These are phyloP conservation scores for Dipodomys spectabilis DNA, from an alignment of 2,113 vertebrate species.

Conservation along the genomic window DNA sequence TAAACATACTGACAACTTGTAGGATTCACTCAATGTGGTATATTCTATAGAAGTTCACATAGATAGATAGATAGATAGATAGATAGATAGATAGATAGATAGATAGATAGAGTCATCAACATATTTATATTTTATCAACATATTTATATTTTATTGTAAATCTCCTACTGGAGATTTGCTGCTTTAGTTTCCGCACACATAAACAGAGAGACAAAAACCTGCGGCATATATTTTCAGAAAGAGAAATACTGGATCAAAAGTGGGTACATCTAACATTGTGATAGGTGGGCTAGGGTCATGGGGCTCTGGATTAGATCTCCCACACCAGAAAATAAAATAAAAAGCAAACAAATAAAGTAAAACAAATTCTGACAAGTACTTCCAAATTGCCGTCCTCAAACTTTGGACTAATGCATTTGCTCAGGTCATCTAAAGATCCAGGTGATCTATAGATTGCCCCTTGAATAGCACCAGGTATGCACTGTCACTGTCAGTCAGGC, in stretches of 20 bases:
- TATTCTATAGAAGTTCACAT: not conserved
- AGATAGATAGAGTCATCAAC: no score
- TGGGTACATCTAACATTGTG: not conserved
- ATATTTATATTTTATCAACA: no score
- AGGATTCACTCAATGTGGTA: not conserved
- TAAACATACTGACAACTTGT: not conserved
- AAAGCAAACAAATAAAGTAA: not conserved
- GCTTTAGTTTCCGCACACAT: not conserved
- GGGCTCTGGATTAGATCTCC: not conserved
- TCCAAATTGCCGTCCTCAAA: not conserved
- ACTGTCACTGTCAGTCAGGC: not conserved
- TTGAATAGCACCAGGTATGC: not conserved
- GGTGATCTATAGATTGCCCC: not conserved
- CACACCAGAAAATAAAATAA: not conserved
- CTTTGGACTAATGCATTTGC: not conserved
- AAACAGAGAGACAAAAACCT: not conserved
- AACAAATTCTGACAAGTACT: not conserved
- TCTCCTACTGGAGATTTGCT: not conserved
- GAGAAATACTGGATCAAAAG: not conserved
- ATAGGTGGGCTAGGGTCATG: not conserved
- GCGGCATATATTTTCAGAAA: not conserved
- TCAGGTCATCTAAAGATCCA: not conserved
- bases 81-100: no score
- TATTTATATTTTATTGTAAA: no score
- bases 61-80: not conserved